A percentile compares a stretch with the other conserved stretches of the same genome.
Conservation (phyloP, 2,113 vertebrate species). For the Sinosuthora webbiana region DNA sequence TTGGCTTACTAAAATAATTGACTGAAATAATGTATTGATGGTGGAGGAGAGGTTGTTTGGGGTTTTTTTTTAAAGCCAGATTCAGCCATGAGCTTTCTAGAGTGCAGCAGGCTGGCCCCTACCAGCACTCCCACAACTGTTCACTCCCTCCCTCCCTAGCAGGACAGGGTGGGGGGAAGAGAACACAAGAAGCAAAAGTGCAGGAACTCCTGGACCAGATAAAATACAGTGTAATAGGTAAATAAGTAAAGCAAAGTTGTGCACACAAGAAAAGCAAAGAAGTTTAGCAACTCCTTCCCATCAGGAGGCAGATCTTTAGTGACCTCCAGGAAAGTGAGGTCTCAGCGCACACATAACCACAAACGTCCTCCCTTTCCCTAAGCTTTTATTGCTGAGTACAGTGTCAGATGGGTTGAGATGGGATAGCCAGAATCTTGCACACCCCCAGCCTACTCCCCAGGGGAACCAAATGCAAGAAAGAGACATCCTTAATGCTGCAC, state of each 20-base stretch:
- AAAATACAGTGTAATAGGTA: not conserved
- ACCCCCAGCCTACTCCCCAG: not conserved
- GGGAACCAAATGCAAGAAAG: not conserved
- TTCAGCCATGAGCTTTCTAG: not conserved
- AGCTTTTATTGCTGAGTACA: not conserved
- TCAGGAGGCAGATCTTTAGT: not conserved
- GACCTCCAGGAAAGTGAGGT: not conserved
- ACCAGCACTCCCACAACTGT: not conserved
- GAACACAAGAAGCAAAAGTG: not conserved
- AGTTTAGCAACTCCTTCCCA: not conserved
- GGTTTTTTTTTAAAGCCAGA: not conserved
- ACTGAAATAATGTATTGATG: not conserved
- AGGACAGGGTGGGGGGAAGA: not conserved
- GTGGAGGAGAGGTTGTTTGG: not conserved
- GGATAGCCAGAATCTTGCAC: not conserved
- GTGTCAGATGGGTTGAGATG: not conserved
- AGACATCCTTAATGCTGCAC: not conserved
- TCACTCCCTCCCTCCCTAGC: not conserved
- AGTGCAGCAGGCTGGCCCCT: not conserved
- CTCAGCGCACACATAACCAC: not conserved
- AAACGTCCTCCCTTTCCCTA: accelerated
- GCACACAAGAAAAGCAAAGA: not conserved
- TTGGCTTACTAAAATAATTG: not conserved
- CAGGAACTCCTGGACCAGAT: not conserved
- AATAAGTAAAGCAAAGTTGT: not conserved